Base-by-base conservation (phyloP, 2,888 invertebrate genomes). In the Endotricha flammealis region DNA sequence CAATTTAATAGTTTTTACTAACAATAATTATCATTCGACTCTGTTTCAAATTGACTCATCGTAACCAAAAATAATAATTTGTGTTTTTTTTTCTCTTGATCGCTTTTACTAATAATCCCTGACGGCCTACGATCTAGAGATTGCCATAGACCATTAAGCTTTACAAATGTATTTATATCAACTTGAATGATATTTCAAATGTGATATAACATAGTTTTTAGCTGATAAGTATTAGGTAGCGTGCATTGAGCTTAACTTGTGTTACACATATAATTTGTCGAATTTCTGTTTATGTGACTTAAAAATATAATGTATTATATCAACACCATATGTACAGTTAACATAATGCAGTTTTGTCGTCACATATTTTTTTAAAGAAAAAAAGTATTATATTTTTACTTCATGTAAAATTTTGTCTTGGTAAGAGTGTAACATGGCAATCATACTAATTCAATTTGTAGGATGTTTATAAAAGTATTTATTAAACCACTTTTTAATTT, bases 181-280 rank as follows among this genome's bases (percentile, higher is more conserved):
- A 73, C 64, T 64, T 73, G 67, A 71, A 79, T 80, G 80, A 77
- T 81, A 75, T 72, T 74, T 78, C 72, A 75, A 76, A 76, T 85
- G 85, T 85, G 85, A 85, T 85, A 85, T 85, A 83, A 66, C 39
- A 51, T 83, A 81, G 69, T 64, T 42, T n/a, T 39, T 77, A 75
- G 71, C 46, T 55, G 54, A 37, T 75, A 76, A 75, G 68, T 66
- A 54, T 53, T 55, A 63, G 52, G 45, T 67, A 65, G 61, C 44
- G 38, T 58, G 56, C 58, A 52, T 48, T 55, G 53, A 64, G 58
- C 64, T 60, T 62, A 56, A 56, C 57, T 53, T 70, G 64, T 69
- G 64, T 50, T 42, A 58, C 63, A 63, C 9, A 38, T 36, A 20
- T 20, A 20, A 6, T 20, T n/a, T 8, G 20, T 20, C 20, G n/a